A percentile compares a stretch with the other conserved stretches of the same genome.
Evolutionary conservation across 2,113 vertebrate genomes (phyloP).

Genomic region (Scomber scombrus): DNA sequence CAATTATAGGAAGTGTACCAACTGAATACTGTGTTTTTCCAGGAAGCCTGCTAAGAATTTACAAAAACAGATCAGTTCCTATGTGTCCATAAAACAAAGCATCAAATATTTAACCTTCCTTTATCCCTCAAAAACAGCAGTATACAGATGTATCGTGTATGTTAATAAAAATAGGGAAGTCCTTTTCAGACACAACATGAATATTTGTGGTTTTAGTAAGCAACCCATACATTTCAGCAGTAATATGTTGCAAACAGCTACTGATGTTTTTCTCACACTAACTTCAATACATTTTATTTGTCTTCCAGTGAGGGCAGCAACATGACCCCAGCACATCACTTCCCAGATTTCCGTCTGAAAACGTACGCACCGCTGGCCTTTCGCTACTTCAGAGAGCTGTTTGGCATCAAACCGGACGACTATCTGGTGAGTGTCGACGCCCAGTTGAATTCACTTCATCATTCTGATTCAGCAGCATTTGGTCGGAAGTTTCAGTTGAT

Average conservation of each 20-base stretch:
- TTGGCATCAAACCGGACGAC: constrained; percentile 96
- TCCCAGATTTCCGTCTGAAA: constrained; percentile 96
- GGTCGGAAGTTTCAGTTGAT: neutral
- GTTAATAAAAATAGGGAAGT: neutral
- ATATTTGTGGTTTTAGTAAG: neutral
- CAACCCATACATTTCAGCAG: neutral
- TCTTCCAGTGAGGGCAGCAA: constrained; percentile 92
- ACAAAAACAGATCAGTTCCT: no score
- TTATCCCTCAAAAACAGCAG: no score
- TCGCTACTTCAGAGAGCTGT: constrained; percentile 97
- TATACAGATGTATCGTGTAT: neutral
- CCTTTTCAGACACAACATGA: neutral
- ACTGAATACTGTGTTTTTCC: no score
- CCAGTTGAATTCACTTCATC: neutral
- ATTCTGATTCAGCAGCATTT: neutral
- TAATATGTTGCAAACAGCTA: neutral
- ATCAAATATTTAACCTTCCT: no score
- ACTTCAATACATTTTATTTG: constrained; percentile 1
- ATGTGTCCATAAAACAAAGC: no score
- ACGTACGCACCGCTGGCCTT: constrained; percentile 97
- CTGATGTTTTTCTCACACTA: no score
- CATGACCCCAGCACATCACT: constrained; percentile 96
- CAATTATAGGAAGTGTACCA: no score
- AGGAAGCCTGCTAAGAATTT: no score
- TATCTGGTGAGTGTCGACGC: constrained; percentile 90